Conservation (phyloP, 1,140 invertebrate species). For the Brachionus manjavacas region DNA sequence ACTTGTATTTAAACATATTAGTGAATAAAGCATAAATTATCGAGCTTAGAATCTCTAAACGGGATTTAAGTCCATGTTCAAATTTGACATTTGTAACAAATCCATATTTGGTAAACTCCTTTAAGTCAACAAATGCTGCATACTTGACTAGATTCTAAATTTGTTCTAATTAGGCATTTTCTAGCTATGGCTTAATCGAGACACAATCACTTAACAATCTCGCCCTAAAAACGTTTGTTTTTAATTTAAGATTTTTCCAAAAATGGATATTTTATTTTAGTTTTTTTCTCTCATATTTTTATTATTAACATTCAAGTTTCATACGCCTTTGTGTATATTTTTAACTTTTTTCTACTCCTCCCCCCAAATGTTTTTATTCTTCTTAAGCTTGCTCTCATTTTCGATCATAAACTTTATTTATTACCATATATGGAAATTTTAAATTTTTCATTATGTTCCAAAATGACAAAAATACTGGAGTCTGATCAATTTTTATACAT, state of each 20-base stretch:
- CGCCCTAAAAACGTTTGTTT: neutral
- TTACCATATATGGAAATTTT: neutral
- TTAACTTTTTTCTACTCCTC: neutral
- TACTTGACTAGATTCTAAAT: neutral
- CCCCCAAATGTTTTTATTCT: neutral
- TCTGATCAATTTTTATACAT: neutral
- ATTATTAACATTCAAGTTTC: neutral
- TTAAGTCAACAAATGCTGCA: neutral
- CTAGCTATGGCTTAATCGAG: neutral
- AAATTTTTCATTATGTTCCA: neutral
- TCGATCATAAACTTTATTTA: neutral
- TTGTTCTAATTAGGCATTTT: neutral
- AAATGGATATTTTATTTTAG: neutral
- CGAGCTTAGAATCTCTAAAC: neutral
- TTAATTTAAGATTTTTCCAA: neutral
- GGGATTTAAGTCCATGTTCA: neutral
- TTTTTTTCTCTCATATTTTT: neutral
- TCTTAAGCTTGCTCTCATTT: neutral
- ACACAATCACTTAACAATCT: neutral
- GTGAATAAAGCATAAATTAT: neutral
- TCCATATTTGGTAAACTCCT: neutral
- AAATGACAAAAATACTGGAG: neutral
- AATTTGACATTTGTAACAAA: neutral
- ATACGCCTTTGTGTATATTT: neutral
- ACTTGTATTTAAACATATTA: neutral